Evolutionary conservation across 2,113 vertebrate species (phyloP).

Genomic region (Amphiprion percula): DNA sequence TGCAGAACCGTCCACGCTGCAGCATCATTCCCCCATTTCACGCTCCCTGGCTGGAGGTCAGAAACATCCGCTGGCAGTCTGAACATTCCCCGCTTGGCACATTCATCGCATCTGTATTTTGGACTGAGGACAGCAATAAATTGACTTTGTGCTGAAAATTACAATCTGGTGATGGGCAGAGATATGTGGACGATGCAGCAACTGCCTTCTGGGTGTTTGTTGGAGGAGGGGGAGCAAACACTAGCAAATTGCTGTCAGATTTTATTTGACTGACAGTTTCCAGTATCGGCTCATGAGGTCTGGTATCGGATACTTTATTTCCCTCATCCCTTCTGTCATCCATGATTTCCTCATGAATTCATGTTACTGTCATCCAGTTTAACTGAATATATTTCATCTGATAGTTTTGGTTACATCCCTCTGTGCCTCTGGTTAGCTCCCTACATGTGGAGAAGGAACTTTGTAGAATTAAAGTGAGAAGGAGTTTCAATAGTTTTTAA

Average conservation of each 20-base stretch:
- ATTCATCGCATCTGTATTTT: neutral
- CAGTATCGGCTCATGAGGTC: neutral
- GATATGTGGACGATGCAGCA: neutral
- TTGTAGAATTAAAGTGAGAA: neutral
- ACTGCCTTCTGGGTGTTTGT: conserved; percentile 6
- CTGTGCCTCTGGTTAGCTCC: no score
- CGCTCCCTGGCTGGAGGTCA: conserved; percentile 35
- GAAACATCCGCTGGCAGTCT: conserved; percentile 18
- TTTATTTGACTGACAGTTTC: neutral
- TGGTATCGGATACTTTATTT: neutral
- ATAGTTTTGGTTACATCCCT: neutral
- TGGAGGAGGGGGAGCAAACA: neutral
- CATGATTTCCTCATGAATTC: neutral
- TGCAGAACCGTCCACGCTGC: neutral
- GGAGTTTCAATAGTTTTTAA: neutral
- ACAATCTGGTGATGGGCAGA: neutral
- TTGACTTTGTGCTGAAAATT: conserved; percentile 10
- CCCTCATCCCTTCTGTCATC: neutral
- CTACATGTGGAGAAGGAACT: neutral
- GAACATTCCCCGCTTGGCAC: neutral
- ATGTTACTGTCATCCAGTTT: no score
- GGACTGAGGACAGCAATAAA: neutral
- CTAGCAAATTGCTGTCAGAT: conserved; percentile 4
- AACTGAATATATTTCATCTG: no score
- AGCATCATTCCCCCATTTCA: conserved; percentile 17